Percentiles rank a stretch among this genome's conserved stretches.
Evolutionary conservation across 2,888 invertebrate species (phyloP).

Genomic region (Dinocampus coccinellae): DNA sequence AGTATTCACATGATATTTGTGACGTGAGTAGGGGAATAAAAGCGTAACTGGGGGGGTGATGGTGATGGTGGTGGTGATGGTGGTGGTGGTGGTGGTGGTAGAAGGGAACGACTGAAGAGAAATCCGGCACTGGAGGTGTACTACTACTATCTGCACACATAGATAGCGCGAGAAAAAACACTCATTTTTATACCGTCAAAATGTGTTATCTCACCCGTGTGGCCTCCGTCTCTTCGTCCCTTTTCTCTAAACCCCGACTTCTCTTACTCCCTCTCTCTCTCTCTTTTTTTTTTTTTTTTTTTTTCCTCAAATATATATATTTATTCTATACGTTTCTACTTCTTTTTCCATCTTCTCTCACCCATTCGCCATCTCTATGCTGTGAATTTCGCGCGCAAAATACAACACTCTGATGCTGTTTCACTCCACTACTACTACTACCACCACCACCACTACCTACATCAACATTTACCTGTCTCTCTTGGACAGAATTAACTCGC

Average conservation of each 20-base stretch:
- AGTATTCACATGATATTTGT: not conserved
- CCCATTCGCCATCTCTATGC: slow-evolving; percentile 31
- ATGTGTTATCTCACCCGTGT: slow-evolving; percentile 67
- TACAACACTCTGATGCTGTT: not conserved
- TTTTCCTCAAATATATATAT: slow-evolving; percentile 5
- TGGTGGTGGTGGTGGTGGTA: slow-evolving; percentile 18
- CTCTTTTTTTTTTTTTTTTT: slow-evolving; percentile 36
- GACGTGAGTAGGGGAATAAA: not conserved
- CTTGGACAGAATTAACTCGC: slow-evolving; percentile 67
- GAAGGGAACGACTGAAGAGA: slow-evolving; percentile 35
- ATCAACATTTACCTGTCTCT: no score
- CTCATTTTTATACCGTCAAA: slow-evolving; percentile 70
- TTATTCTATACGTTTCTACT: slow-evolving; percentile 19
- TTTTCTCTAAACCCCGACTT: no score
- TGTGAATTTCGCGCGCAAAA: slow-evolving; percentile 37
- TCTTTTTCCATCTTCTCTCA: slow-evolving; percentile 15
- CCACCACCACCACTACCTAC: no score
- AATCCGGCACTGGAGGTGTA: slow-evolving; percentile 55
- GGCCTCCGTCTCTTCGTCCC: slow-evolving; percentile 47
- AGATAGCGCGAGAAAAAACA: slow-evolving; percentile 68
- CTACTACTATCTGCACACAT: slow-evolving; percentile 64
- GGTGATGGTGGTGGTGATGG: slow-evolving; percentile 37
- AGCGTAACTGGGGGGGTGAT: no score
- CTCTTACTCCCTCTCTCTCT: no score
- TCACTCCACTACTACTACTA: no score